A percentile compares a stretch with the other conserved stretches of the same genome.
Conservation (phyloP, 2,888 invertebrate genomes). For the Entomobrya multifasciata region DNA sequence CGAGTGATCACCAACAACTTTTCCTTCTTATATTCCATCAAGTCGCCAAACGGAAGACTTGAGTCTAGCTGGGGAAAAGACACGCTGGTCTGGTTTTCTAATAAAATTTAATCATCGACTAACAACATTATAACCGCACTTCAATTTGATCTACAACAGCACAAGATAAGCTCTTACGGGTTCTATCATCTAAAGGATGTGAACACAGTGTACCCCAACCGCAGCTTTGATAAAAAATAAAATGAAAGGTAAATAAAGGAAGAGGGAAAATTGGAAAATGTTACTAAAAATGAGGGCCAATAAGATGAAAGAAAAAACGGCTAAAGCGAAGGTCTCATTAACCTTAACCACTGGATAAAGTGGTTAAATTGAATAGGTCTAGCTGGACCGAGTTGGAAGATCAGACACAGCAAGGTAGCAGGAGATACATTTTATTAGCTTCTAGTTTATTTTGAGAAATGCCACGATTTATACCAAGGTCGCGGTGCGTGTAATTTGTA, state of each 20-base stretch:
- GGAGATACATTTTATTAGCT: background rate
- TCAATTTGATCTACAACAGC: background rate
- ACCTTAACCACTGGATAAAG: slow-evolving; percentile 39
- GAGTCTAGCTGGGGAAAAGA: background rate
- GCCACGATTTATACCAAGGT: background rate
- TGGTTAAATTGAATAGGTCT: background rate
- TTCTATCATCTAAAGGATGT: background rate
- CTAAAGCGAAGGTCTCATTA: slow-evolving; percentile 15
- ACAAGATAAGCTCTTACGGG: background rate
- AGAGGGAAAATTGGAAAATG: background rate
- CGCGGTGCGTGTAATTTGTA: background rate
- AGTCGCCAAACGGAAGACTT: background rate
- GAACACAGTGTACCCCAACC: background rate
- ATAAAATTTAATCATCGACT: slow-evolving; percentile 32
- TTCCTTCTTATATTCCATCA: background rate
- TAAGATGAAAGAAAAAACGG: background rate
- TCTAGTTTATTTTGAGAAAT: background rate
- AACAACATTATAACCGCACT: slow-evolving; percentile 18
- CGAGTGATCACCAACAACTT: slow-evolving; percentile 1
- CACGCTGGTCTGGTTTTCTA: slow-evolving; percentile 44
- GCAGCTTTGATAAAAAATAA: slow-evolving; percentile 30
- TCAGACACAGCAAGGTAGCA: background rate
- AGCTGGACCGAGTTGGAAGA: background rate
- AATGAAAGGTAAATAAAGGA: background rate
- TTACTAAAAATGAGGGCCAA: background rate